Base-by-base conservation (phyloP, 2,888 invertebrate species). In the Seira ritae region DNA sequence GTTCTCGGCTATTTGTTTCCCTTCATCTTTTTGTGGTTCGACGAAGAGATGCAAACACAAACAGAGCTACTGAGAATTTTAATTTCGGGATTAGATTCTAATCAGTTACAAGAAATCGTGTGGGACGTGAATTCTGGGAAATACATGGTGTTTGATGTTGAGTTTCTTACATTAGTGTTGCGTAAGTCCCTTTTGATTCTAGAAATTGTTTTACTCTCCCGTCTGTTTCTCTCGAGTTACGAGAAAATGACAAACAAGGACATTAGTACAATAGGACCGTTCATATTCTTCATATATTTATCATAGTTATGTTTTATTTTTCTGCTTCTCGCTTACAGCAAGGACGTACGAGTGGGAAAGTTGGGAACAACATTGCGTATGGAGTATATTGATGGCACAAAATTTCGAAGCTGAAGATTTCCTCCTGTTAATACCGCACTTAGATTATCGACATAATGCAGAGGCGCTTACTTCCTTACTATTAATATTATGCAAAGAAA, bases 331-430 rank as follows among this genome's bases (percentile, higher is more conserved):
- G 8, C 12, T 65, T 82, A 17, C 69, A 89, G 89, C 31, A 1
- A 87, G 87, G 65, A 98, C 97, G 90, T 92, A 99, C 78, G 94
- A 94, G 80, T 99, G 98, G 97, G 98, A 99, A 91, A 98, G 98
- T 1, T 96, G 98, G 89, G 98, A 99, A 91, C 99, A 99, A 91
- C 95, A 96, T 90, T 98, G 97, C 91, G 93, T 99, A 67, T 99
- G 99, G 99, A 98, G 98, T 91, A 92, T 99, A 80, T 94, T 98
- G 70, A 94, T 95, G 87, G 98, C 98, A 62, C 98, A 98, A 91
- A 96, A 97, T 91, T 95, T 98, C 90, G 95, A 97, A 75, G 94
- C 97, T n/a, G 97, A 97, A 90, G 95, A 95, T 90, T 94, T 98
- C 87, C 92, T 97, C 90, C 95, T 96, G 50, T 92, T 95, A 88